Evolutionary conservation across 2,113 vertebrate species (phyloP), one percentile per base, ranked within the genome.

Genomic region (Pluvialis apricaria): DNA sequence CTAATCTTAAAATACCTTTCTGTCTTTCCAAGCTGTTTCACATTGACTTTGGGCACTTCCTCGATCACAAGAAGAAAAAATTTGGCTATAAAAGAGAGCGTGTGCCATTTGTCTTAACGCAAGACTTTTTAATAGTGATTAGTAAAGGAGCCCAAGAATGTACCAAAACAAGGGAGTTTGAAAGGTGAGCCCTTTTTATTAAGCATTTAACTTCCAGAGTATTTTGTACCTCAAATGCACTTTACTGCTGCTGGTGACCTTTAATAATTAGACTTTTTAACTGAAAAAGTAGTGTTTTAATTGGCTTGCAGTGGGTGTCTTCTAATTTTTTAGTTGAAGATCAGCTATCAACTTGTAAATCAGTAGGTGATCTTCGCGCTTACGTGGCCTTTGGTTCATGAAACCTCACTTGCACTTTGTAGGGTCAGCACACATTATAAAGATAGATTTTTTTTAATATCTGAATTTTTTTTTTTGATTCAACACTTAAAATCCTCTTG

Each of bases 41-140:
- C 94, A 99, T 99, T 97, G 99, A 99, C 97, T 99, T 99, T 92
- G 99, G 99, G 54, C 99, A 99, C 97, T 99, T 99, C 97, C 97
- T 99, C 40, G 99, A 99, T 97, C 99, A 99, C 92, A 99, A 99
- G 97, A 99, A 99, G 98, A 99, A 99, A 96, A 99, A 99, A 92
- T 99, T 99, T 98, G 99, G 99, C 70, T 99, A 99, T 97, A 99
- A 99, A 97, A 98, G 99, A 91, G 99, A 99, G 88, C 98, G 99
- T 17, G 99, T 99, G 32, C 99, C 99, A 13, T 99, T 99, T 96
- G 99, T 99, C 52, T 98, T 99, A 97, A 99, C 99, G 3, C 99
- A 99, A 95, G 99, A 99, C 98, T 99, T 99, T 93, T 98, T 99
- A 96, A 99, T 99, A 64, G 99, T 99, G 91, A 99, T 99, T 94